phyloP scores from a whole-genome alignment of 2,797 vertebrate species.

The Gymnothorax reevesii region DNA sequence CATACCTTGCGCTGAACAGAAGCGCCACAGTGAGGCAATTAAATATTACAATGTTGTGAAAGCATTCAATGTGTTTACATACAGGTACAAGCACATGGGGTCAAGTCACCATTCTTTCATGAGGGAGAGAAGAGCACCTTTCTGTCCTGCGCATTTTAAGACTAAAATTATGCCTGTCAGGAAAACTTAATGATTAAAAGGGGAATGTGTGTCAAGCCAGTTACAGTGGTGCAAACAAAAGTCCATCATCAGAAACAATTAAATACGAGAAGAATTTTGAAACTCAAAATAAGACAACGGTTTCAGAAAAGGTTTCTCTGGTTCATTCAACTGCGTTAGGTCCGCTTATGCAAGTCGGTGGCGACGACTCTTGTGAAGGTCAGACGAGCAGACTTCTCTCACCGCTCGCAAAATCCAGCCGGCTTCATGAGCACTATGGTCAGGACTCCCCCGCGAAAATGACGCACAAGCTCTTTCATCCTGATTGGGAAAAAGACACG shows the following conservation, averaged over 20 bases:
- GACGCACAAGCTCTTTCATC: conserved; percentile 34
- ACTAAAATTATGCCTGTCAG: neutral
- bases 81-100: conserved; percentile 67
- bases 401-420: neutral
- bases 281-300: neutral
- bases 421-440: conserved; percentile 17
- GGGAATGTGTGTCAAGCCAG: conserved; percentile 9
- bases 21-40: conserved; percentile 41
- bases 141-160: conserved; percentile 33
- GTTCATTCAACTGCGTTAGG: neutral
- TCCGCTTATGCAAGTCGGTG: conserved; percentile 24
- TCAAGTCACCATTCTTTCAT: conserved; percentile 34
- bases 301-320: conserved; percentile 11
- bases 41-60: conserved; percentile 66
- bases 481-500: neutral
- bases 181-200: neutral
- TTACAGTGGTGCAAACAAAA: neutral
- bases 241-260: neutral
- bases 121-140: neutral
- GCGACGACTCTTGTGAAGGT: conserved; percentile 21
- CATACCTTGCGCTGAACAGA: neutral
- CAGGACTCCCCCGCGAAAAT: conserved; percentile 45
- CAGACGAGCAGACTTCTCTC: conserved; percentile 34
- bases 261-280: conserved; percentile 1
- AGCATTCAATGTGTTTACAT: conserved; percentile 57